These are phyloP conservation scores for Aptenodytes forsteri DNA, from an alignment of 2,113 vertebrate genomes.

Conservation along the genomic window DNA sequence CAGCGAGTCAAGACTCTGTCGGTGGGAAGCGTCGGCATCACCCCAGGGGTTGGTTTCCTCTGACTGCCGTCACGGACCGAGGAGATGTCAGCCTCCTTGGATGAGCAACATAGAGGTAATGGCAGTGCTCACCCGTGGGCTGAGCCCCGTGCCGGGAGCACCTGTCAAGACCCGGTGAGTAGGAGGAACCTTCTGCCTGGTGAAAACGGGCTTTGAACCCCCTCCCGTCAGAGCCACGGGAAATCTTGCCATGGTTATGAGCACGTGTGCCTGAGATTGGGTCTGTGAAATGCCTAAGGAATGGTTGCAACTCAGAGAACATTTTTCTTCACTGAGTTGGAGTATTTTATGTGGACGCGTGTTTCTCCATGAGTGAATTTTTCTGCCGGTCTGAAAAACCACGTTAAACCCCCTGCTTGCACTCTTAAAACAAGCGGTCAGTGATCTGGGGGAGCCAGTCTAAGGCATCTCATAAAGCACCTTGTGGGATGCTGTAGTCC, in stretches of 20 bases:
- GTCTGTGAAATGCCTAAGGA: not conserved
- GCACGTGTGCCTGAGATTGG: fast-evolving
- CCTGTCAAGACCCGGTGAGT: not conserved
- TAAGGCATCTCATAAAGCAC: fast-evolving
- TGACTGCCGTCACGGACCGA: fast-evolving
- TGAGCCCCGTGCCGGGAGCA: not conserved
- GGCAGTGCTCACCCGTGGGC: not conserved
- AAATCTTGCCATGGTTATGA: not conserved
- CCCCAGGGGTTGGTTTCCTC: not conserved
- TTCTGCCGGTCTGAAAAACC: fast-evolving
- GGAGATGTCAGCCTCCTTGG: not conserved
- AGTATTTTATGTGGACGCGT: not conserved
- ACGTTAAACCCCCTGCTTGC: not conserved
- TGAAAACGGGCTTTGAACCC: not conserved
- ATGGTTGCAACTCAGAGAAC: not conserved
- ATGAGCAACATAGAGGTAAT: fast-evolving
- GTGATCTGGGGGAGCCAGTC: not conserved
- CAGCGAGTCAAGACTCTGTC: fast-evolving
- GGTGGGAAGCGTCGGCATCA: fast-evolving
- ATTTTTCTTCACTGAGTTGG: not conserved
- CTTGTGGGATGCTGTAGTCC: fast-evolving
- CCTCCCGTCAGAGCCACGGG: fast-evolving
- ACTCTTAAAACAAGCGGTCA: fast-evolving
- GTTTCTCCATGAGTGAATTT: fast-evolving
- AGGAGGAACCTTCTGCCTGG: not conserved